Percentiles rank a stretch among this genome's conserved stretches.
phyloP scores from a whole-genome alignment of 2,888 invertebrate genomes.

The Thyatira batis region DNA sequence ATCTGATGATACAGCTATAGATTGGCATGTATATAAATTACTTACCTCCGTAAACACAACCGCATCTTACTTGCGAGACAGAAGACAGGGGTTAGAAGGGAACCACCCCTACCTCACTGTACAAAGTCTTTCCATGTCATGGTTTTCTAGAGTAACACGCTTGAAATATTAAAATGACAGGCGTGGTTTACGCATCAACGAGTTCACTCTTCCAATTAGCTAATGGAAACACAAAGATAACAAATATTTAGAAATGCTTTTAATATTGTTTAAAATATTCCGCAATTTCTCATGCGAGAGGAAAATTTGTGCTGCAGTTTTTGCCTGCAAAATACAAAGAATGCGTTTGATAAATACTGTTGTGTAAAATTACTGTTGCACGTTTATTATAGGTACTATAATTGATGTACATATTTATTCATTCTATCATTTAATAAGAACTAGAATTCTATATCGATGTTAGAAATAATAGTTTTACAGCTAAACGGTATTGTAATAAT shows the following conservation, averaged over 20 bases:
- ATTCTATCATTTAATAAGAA: too few relatives aligned
- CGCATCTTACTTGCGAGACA: background rate
- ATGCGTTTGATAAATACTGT: background rate
- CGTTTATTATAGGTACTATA: too few relatives aligned
- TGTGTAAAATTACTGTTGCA: too few relatives aligned
- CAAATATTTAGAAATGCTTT: background rate
- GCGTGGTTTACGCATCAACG: background rate
- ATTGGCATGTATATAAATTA: too few relatives aligned
- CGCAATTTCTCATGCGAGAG: background rate
- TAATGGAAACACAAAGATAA: background rate
- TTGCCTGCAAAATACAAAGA: background rate
- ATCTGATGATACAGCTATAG: background rate
- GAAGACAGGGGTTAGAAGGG: background rate
- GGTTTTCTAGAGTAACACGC: too few relatives aligned
- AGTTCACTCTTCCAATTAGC: background rate
- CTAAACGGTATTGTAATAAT: too few relatives aligned
- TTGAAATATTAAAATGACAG: slow-evolving; percentile 2
- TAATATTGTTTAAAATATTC: background rate
- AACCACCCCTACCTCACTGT: background rate
- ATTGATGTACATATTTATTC: too few relatives aligned
- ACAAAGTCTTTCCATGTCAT: background rate
- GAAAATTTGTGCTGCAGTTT: background rate
- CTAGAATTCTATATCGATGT: too few relatives aligned
- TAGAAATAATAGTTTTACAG: too few relatives aligned
- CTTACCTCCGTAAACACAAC: background rate